A percentile compares a stretch with the other conserved stretches of the same genome.
Conservation (phyloP, 2,888 invertebrate genomes). For the Cerceris ruficornis region DNA sequence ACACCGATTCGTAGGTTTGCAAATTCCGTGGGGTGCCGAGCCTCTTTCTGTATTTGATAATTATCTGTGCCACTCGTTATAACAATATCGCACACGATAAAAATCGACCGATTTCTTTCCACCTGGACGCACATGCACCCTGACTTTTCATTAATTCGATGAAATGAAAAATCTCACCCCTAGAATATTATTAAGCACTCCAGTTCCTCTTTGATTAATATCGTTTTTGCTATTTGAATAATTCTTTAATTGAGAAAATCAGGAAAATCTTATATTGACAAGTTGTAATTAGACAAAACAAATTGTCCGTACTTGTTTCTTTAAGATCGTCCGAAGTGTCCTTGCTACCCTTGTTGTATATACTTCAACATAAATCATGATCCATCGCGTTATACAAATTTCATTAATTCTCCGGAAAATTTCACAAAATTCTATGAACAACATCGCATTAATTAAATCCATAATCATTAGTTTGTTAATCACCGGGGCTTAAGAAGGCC, state of each 20-base stretch:
- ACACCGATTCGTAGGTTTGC: slow-evolving; percentile 18
- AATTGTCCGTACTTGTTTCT: no score
- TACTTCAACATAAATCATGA: no score
- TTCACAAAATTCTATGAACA: not conserved
- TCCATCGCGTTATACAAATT: not conserved
- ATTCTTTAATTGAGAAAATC: no score
- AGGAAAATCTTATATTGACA: no score
- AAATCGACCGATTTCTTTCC: slow-evolving; percentile 24
- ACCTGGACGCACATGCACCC: not conserved
- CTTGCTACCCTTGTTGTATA: no score
- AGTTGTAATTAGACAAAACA: no score
- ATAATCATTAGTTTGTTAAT: not conserved
- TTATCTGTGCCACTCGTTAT: slow-evolving; percentile 20
- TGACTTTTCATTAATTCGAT: not conserved
- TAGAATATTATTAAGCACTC: no score
- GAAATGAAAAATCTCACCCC: no score
- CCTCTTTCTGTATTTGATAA: slow-evolving; percentile 16
- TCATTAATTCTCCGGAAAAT: not conserved
- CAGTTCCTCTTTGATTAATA: no score
- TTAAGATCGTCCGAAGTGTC: no score
- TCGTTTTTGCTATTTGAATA: no score
- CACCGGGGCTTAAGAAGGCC: not conserved
- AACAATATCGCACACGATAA: slow-evolving; percentile 16
- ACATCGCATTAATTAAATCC: not conserved
- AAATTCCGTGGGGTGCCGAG: slow-evolving; percentile 25